Evolutionary conservation across 2,797 vertebrate genomes (phyloP).

Genomic region (Anisognathus igniventris): DNA sequence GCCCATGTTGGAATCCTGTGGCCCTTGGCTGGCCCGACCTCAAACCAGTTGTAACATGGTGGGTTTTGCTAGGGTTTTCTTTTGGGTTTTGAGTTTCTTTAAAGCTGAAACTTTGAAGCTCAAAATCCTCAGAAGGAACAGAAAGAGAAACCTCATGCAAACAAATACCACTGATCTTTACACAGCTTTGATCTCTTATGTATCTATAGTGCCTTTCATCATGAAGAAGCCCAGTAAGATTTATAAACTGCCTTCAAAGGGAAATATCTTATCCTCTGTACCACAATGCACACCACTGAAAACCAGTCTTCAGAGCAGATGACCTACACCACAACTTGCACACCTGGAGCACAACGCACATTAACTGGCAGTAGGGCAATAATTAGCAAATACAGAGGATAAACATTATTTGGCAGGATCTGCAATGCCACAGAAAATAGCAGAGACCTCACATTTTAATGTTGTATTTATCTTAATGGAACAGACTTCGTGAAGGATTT

Average conservation of each 20-base stretch:
- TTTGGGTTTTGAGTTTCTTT: constrained; percentile 27
- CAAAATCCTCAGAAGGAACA: constrained; percentile 44
- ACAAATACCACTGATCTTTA: constrained; percentile 63
- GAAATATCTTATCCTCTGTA: background rate
- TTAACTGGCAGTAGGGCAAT: background rate
- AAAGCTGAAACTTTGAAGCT: constrained; percentile 56
- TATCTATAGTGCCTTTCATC: constrained; percentile 61
- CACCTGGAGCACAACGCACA: background rate
- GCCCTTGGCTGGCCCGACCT: background rate
- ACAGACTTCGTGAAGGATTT: background rate
- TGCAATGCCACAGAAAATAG: background rate
- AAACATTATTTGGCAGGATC: background rate
- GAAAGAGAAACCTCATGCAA: constrained; percentile 58
- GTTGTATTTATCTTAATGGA: background rate
- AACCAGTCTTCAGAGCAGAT: background rate
- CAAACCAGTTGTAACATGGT: background rate
- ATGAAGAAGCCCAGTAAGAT: constrained; percentile 48
- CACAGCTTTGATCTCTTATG: constrained; percentile 55
- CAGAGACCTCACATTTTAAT: background rate
- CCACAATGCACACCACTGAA: background rate
- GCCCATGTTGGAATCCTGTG: background rate
- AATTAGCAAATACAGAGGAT: background rate
- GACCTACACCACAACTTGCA: background rate
- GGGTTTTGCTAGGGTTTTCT: background rate
- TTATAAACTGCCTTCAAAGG: constrained; percentile 60